A percentile compares a stretch with the other conserved stretches of the same genome.
phyloP scores from a whole-genome alignment of 2,797 vertebrate genomes.

The Pampus argenteus region DNA sequence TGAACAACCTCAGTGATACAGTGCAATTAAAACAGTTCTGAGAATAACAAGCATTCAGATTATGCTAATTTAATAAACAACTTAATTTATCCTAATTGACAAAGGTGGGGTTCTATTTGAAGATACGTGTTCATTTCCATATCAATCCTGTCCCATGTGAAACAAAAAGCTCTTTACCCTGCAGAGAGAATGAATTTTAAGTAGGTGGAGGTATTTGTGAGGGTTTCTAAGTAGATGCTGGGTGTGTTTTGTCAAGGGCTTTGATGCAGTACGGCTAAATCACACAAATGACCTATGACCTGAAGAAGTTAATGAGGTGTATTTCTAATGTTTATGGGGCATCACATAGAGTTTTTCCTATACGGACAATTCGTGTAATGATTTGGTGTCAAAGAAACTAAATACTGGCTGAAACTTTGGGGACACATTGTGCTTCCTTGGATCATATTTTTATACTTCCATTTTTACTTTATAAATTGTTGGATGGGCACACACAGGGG shows the following conservation, averaged over 20 bases:
- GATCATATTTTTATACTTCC: not conserved
- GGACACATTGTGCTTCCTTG: not conserved
- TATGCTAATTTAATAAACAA: conserved; percentile 77
- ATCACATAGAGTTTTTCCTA: conserved; percentile 5
- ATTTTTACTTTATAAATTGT: not conserved
- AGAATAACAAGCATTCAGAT: conserved; percentile 75
- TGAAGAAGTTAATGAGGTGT: not conserved
- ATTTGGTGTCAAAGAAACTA: not conserved
- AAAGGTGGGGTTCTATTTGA: conserved; percentile 79
- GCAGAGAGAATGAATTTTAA: conserved; percentile 51
- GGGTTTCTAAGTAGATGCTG: conserved; percentile 34
- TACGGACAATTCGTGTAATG: not conserved
- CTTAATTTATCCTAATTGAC: conserved; percentile 79
- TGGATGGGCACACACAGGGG: not conserved
- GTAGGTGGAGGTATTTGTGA: conserved; percentile 49
- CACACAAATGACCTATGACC: not conserved
- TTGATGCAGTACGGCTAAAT: conserved; percentile 14
- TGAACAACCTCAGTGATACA: conserved; percentile 60
- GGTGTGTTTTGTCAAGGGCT: conserved; percentile 9
- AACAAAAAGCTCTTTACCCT: conserved; percentile 68
- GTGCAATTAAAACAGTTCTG: conserved; percentile 63
- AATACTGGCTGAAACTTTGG: conserved; percentile 2
- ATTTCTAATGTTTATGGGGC: conserved; percentile 27
- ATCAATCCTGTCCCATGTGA: conserved; percentile 69
- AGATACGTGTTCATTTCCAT: conserved; percentile 76